These are phyloP conservation scores for Novumbra hubbsi DNA, from an alignment of 2,797 vertebrate genomes.

Conservation along the genomic window DNA sequence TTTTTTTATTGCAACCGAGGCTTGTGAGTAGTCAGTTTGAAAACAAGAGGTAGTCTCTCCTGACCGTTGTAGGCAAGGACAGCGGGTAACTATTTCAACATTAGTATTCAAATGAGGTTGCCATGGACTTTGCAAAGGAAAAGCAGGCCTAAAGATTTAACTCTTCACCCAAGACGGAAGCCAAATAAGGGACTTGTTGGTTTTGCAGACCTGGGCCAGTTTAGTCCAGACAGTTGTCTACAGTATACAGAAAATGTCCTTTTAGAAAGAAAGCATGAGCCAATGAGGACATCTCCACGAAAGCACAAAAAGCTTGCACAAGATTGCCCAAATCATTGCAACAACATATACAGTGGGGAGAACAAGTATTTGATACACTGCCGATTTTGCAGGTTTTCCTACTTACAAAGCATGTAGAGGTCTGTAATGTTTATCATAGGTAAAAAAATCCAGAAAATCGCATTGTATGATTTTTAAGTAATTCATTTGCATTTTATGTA, in stretches of 20 bases:
- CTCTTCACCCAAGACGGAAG: conserved; percentile 28
- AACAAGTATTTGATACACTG: too few relatives aligned
- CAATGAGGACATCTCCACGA: neutral
- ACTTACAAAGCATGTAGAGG: too few relatives aligned
- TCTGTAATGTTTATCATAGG: too few relatives aligned
- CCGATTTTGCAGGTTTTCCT: too few relatives aligned
- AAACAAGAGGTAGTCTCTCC: conserved; percentile 53
- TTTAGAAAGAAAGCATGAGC: neutral
- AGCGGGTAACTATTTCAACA: conserved; percentile 59
- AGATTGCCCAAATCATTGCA: too few relatives aligned
- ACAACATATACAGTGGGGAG: too few relatives aligned
- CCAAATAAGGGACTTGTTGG: conserved; percentile 45
- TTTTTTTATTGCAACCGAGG: conserved; percentile 51
- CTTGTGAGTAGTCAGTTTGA: conserved; percentile 53
- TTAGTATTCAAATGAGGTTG: conserved; percentile 68
- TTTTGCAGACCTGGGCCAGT: conserved; percentile 35
- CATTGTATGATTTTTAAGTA: too few relatives aligned
- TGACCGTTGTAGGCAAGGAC: conserved; percentile 26
- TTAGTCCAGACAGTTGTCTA: conserved; percentile 24
- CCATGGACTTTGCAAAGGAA: conserved; percentile 39
- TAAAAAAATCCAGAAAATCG: too few relatives aligned
- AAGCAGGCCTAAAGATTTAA: conserved; percentile 45
- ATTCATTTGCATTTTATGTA: too few relatives aligned
- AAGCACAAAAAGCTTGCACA: neutral
- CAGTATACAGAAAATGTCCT: conserved; percentile 14